Base-by-base conservation (phyloP, 2,113 vertebrate genomes). In the Dipodomys spectabilis region DNA sequence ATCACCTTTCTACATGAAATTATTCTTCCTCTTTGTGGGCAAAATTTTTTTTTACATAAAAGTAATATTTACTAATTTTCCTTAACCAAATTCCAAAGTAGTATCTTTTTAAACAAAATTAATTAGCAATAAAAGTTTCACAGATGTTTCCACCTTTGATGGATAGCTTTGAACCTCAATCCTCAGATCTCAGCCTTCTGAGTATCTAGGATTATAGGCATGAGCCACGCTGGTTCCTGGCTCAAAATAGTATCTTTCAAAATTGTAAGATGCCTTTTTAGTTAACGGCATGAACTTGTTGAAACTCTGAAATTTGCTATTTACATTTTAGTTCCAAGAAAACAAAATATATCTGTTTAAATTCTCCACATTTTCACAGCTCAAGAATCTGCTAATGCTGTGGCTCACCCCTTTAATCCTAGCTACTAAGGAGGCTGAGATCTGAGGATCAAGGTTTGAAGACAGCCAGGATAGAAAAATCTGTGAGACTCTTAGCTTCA, bases 61-160 rank as follows among this genome's bases (percentile, higher is more conserved):
- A 83, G 64, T 75, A 93, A n/a, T 74, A 94, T 60, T 79, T 53
- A 73, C 77, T 74, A 30, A 62, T 85, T 89, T 93, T 93, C 73
- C 65, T 86, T 67, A 95, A 92, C 9, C 0, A 65, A 80, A 15
- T 25, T 90, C 11, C 22, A 10, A 20, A 30, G 64, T 92, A 68
- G 45, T 92, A 72, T 88, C 16, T 81, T 94, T 72, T 92, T n/a
- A 57, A 77, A 74, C 2, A 45, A 16, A 57, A 57, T 57, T 57
- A 57, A 57, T 49, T 49, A 49, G 49, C 49, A 57, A 16, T 57
- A 57, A 53, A 53, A 16, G 53, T 57, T 4, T 57, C 12, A 57
- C 15, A 18, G 12, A 57, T 16, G 4, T 57, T 57, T 57, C 12
- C 15, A 4, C 49, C 49, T 53, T 9, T 9, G 49, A 9, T 57